phyloP scores from a whole-genome alignment of 2,797 vertebrate species.

The Cetoscarus ocellatus region DNA sequence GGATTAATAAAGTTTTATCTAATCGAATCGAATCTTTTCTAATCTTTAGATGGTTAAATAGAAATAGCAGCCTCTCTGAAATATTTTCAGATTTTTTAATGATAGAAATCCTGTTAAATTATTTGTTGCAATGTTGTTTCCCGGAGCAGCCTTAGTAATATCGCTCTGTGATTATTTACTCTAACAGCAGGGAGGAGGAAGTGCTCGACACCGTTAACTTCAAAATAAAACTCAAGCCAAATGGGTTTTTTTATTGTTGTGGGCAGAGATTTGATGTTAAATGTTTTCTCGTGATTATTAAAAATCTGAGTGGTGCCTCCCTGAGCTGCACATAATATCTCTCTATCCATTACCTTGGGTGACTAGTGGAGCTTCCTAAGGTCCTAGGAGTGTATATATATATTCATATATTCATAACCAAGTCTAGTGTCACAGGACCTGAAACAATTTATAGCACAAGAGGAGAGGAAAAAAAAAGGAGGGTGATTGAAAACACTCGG shows the following conservation, averaged over 20 bases:
- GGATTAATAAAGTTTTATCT: no score
- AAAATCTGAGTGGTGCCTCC: slow-evolving; percentile 56
- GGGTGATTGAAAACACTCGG: slow-evolving; percentile 71
- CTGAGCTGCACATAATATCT: slow-evolving; percentile 55
- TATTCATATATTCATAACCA: slow-evolving; percentile 80
- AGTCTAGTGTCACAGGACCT: slow-evolving; percentile 69
- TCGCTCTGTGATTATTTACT: slow-evolving; percentile 14
- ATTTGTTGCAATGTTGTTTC: neutral
- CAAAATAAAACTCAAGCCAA: slow-evolving; percentile 1
- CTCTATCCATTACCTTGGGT: slow-evolving; percentile 64
- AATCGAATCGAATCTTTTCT: no score
- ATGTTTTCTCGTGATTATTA: slow-evolving; percentile 52
- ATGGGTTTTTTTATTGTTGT: neutral
- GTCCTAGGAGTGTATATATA: slow-evolving; percentile 55
- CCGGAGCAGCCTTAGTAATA: neutral
- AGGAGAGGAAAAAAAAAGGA: slow-evolving; percentile 17
- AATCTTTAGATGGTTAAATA: neutral
- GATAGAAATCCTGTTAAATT: slow-evolving; percentile 1
- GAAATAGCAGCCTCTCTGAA: neutral
- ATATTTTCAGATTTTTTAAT: slow-evolving; percentile 6
- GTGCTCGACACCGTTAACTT: neutral
- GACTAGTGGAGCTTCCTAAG: slow-evolving; percentile 61
- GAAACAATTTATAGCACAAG: slow-evolving; percentile 74
- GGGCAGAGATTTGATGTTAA: slow-evolving; percentile 7
- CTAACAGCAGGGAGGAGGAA: neutral